Percentiles rank a stretch among this genome's conserved stretches.
phyloP scores from a whole-genome alignment of 2,113 vertebrate genomes.

The Setophaga petechia region DNA sequence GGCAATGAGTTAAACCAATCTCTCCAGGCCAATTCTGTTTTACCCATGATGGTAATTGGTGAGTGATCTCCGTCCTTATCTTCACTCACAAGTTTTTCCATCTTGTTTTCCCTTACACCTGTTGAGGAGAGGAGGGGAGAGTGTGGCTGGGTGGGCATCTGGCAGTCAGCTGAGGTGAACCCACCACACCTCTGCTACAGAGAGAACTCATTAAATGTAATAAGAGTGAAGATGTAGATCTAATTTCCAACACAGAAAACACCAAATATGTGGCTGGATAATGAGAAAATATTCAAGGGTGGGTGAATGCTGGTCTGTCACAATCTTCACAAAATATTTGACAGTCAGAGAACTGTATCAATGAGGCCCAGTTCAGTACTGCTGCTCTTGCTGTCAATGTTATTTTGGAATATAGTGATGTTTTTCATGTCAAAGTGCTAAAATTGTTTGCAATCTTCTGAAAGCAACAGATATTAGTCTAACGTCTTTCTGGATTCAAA shows the following conservation, averaged over 20 bases:
- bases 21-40: not conserved
- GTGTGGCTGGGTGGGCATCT: not conserved
- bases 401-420: not conserved
- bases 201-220: not conserved
- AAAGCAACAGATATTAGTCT: not conserved
- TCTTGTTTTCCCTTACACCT: not conserved
- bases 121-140: not conserved
- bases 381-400: not conserved
- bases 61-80: not conserved
- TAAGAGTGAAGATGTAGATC: not conserved
- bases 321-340: not conserved
- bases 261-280: not conserved
- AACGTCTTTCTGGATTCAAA: not conserved
- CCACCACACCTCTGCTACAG: not conserved
- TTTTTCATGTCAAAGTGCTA: not conserved
- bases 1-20: not conserved
- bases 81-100: not conserved
- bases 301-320: not conserved
- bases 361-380: not conserved
- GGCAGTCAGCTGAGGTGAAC: not conserved
- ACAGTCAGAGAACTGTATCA: not conserved
- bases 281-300: not conserved
- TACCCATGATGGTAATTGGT: not conserved
- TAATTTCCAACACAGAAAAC: not conserved
- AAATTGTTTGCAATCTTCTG: not conserved